Evolutionary conservation across 2,888 invertebrate genomes (phyloP), one percentile per base, ranked within the genome.

Genomic region (Cartodere bifasciata): DNA sequence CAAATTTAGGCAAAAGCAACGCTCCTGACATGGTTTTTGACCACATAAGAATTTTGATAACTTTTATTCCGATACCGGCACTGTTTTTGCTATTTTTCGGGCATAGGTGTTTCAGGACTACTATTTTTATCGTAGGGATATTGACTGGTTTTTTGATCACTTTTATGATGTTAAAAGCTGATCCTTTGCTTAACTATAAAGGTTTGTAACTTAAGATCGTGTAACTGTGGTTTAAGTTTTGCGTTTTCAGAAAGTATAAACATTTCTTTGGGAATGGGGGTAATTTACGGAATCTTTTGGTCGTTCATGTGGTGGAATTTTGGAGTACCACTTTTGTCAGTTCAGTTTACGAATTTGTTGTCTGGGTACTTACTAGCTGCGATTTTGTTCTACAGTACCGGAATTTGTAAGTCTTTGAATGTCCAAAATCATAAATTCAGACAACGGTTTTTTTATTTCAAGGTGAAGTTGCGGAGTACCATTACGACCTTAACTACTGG

Each of bases 401-500:
- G n/a, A n/a, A n/a, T n/a, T n/a, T n/a, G n/a, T n/a, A n/a, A n/a
- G n/a, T n/a, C n/a, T n/a, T n/a, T n/a, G n/a, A n/a, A n/a, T n/a
- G n/a, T n/a, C n/a, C n/a, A n/a, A n/a, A n/a, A n/a, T n/a, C n/a
- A n/a, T n/a, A n/a, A n/a, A 23, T 23, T 12, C 9, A 5, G 6
- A 7, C 11, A 7, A 23, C 24, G 6, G 9, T 23, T 11, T 6
- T 9, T 23, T 23, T 23, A 23, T 13, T 35, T 35, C 20, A 21
- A 32, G 35, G 28, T 13, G 35, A 32, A 24, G 23, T 16, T 12
- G 13, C 13, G 7, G 22, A 69, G 22, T 58, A 76, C 30, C 57
- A 64, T 37, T 56, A 56, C 13, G 64, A 74, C 40, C 43, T 67
- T 3, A 71, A 71, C 44, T 84, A 73, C 55, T 81, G 80, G 75